Evolutionary conservation across 2,797 vertebrate species (phyloP).

Genomic region (Tiaroga cobitis): DNA sequence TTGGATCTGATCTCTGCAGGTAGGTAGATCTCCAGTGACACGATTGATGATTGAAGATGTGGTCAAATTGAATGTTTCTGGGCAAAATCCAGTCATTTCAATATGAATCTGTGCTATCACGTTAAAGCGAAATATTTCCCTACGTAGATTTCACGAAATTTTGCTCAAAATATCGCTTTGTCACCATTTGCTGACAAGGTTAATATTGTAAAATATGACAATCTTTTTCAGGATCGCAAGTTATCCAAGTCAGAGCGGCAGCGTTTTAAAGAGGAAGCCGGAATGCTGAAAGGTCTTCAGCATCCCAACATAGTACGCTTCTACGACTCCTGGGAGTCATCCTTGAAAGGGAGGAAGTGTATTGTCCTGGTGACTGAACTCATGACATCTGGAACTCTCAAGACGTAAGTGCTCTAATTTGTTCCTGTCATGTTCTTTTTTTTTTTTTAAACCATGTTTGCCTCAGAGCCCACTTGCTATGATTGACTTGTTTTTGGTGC

Average conservation of each 20-base stretch:
- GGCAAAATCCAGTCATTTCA: neutral
- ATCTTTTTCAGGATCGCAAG: constrained; percentile 87
- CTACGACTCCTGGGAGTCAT: constrained; percentile 98
- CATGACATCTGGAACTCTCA: constrained; percentile 98
- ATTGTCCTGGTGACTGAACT: constrained; percentile 98
- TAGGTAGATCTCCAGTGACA: neutral
- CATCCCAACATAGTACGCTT: constrained; percentile 99
- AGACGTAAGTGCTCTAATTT: constrained; percentile 87
- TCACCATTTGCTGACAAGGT: neutral
- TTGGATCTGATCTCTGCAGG: no score
- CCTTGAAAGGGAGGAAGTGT: constrained; percentile 96
- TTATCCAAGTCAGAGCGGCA: constrained; percentile 94
- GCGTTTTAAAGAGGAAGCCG: constrained; percentile 97
- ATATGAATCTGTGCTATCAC: no score
- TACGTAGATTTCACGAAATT: neutral
- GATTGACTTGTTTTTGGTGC: neutral
- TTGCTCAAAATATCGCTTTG: no score
- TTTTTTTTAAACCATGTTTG: neutral
- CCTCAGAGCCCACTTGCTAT: neutral
- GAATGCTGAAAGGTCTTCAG: constrained; percentile 97
- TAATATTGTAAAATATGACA: constrained; percentile 1
- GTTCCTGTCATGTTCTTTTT: neutral
- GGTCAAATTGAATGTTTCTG: no score
- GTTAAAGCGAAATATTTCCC: no score
- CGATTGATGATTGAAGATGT: neutral